Conservation (phyloP, 2,888 invertebrate species). For the Drosophila lacicola region DNA sequence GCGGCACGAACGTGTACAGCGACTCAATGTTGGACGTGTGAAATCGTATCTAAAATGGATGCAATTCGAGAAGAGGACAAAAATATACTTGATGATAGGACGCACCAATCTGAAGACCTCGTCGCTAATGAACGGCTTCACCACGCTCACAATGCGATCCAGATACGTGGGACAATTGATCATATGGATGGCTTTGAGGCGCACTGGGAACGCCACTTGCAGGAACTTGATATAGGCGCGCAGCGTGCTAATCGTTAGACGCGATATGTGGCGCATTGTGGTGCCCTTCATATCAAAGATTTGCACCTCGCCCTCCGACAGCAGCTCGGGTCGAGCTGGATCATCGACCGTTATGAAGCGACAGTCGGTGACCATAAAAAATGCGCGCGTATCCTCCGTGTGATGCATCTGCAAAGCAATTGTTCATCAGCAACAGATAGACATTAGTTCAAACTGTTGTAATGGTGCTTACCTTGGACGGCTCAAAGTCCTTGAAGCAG, state of each 20-base stretch:
- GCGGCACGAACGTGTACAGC: constrained; percentile 87
- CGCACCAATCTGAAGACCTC: constrained; percentile 88
- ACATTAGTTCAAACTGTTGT: not conserved
- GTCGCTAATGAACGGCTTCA: constrained; percentile 88
- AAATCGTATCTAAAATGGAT: constrained; percentile 87
- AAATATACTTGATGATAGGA: constrained; percentile 6
- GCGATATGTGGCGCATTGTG: constrained; percentile 88
- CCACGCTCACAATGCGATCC: constrained; percentile 87
- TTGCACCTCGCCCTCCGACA: constrained; percentile 88
- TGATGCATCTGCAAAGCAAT: constrained; percentile 86
- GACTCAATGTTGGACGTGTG: constrained; percentile 88
- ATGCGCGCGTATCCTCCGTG: constrained; percentile 88
- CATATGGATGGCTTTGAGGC: constrained; percentile 86
- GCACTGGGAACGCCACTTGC: constrained; percentile 81
- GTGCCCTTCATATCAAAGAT: constrained; percentile 90
- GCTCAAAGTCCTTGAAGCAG: constrained; percentile 87
- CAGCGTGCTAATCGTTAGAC: constrained; percentile 81
- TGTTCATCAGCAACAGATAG: not conserved
- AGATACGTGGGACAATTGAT: constrained; percentile 88
- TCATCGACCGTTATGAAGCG: constrained; percentile 83
- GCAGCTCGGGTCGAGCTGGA: constrained; percentile 31
- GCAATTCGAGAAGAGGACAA: not conserved
- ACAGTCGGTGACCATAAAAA: constrained; percentile 90
- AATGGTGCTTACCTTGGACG: constrained; percentile 85
- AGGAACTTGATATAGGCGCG: constrained; percentile 79